Conservation (phyloP, 2,888 invertebrate genomes). For the Euclidia mi region DNA sequence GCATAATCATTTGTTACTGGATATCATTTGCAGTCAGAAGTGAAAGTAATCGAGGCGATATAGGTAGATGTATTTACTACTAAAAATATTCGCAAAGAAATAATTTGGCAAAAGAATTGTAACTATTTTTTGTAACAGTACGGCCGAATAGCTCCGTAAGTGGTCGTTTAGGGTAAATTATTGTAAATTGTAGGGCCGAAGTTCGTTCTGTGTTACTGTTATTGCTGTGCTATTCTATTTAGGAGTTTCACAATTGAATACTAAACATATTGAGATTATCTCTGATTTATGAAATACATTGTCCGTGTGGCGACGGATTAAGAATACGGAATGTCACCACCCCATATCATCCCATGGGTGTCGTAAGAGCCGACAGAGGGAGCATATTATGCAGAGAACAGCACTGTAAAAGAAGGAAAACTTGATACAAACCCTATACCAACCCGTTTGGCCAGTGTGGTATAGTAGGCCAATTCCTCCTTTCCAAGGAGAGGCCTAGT, state of each 20-base stretch:
- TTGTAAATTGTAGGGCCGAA: conserved; percentile 30
- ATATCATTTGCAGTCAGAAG: not conserved
- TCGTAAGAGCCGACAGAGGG: too few species aligned
- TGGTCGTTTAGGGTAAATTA: conserved; percentile 34
- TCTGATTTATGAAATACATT: too few species aligned
- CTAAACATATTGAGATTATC: not conserved
- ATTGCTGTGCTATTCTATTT: conserved; percentile 14
- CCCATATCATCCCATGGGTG: too few species aligned
- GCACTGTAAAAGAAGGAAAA: too few species aligned
- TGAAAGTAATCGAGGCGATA: conserved; percentile 5
- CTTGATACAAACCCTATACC: too few species aligned
- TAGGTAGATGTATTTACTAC: not conserved
- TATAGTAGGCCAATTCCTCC: too few species aligned
- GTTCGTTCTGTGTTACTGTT: conserved; percentile 19
- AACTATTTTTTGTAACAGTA: conserved; percentile 33
- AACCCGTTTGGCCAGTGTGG: too few species aligned
- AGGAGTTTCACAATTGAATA: not conserved
- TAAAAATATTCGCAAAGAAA: conserved; percentile 19
- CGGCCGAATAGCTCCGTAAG: conserved; percentile 25
- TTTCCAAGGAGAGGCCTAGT: too few species aligned
- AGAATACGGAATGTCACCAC: too few species aligned
- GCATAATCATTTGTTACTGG: too few species aligned
- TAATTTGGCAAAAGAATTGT: conserved; percentile 26
- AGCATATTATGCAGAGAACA: too few species aligned
- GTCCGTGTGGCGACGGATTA: too few species aligned